These are phyloP conservation scores for Lottia gigantea DNA, from an alignment of 2,888 invertebrate genomes.

Conservation along the genomic window DNA sequence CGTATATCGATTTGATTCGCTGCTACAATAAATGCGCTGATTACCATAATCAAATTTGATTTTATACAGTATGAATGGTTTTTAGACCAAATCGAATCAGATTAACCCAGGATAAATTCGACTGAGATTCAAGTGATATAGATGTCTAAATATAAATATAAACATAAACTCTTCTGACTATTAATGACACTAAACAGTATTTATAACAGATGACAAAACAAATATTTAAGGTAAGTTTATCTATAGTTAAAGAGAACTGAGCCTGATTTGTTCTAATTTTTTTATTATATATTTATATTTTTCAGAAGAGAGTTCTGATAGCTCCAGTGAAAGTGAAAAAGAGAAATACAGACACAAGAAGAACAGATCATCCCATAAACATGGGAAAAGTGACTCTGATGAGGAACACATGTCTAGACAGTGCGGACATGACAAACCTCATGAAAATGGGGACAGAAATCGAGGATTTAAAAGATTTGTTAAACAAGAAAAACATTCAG, in stretches of 20 bases:
- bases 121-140: too few species aligned
- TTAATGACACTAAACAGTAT: too few species aligned
- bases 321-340: background rate
- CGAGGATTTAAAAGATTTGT: background rate
- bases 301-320: background rate
- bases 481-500: background rate
- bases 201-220: too few species aligned
- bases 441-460: background rate
- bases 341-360: constrained; percentile 2
- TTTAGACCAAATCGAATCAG: too few species aligned
- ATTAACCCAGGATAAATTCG: too few species aligned
- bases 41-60: too few species aligned
- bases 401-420: background rate
- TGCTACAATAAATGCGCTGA: too few species aligned
- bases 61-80: too few species aligned
- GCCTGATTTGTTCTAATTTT: background rate
- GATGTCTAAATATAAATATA: too few species aligned
- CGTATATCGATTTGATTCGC: too few species aligned
- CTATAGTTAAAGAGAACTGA: background rate
- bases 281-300: background rate
- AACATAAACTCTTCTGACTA: too few species aligned
- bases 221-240: constrained; percentile 8
- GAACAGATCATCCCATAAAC: constrained; percentile 16
- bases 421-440: background rate
- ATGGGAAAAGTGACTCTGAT: background rate